Conservation (phyloP, 2,888 invertebrate species). For the Patella ulyssiponensis region DNA sequence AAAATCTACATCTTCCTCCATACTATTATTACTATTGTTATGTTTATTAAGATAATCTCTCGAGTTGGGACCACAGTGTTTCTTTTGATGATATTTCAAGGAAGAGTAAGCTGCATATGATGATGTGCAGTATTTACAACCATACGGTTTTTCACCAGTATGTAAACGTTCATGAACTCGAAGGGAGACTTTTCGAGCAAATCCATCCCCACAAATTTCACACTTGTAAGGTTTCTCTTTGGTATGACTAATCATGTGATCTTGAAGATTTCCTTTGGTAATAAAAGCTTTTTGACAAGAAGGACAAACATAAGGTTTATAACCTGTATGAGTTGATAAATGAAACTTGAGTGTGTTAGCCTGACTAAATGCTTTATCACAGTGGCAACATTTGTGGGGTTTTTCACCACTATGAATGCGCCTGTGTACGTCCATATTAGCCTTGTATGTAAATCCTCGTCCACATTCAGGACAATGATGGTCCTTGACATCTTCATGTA, state of each 20-base stretch:
- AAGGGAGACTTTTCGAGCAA: not conserved
- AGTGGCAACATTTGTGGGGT: not conserved
- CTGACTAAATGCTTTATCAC: not conserved
- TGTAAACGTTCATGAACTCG: not conserved
- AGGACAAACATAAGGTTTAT: conserved; percentile 6
- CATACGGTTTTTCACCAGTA: not conserved
- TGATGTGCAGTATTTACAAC: not conserved
- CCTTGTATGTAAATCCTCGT: not conserved
- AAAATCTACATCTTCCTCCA: not conserved
- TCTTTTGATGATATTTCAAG: not conserved
- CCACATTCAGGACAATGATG: conserved; percentile 1
- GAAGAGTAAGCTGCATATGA: not conserved
- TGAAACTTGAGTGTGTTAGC: not conserved
- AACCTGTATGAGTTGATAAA: conserved; percentile 1
- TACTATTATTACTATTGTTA: not conserved
- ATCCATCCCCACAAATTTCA: not conserved
- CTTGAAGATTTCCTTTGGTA: not conserved
- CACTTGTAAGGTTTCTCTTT: not conserved
- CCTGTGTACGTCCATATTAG: conserved; percentile 1
- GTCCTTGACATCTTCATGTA: not conserved
- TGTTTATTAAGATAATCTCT: not conserved
- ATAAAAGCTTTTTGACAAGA: not conserved
- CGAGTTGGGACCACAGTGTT: not conserved
- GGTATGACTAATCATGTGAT: conserved; percentile 3
- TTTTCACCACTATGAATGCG: not conserved